Base-by-base conservation (phyloP, 2,888 invertebrate species). In the Carterocephalus palaemon region DNA sequence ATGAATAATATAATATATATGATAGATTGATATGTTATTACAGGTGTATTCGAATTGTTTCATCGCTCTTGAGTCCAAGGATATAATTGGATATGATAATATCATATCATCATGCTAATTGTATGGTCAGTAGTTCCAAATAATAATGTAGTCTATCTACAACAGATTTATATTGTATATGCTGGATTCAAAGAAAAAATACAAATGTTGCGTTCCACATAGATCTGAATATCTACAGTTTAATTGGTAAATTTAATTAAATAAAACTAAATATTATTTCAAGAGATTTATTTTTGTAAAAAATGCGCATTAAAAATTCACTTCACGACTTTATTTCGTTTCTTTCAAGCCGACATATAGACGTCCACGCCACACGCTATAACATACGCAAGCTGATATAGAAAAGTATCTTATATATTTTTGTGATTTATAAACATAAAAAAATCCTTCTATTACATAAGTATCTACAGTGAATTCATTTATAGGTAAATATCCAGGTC, bases 221-320 rank as follows among this genome's bases (percentile, higher is more conserved):
- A n/a, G n/a, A n/a, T n/a, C n/a, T n/a, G n/a, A n/a, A 3, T 19
- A 19, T 19, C 5, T 19, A 19, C 4, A 19, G 19, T 22, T 36
- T 20, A 22, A 4, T 37, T 8, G 15, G 9, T 20, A 9, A 7
- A 31, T 13, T 5, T 15, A 70, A 7, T 20, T 4, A 64, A 64
- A 65, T 55, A 51, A 68, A 64, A 61, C 34, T 40, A 24, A 26
- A 16, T 24, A 40, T 57, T 54, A 62, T 70, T 75, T 65, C 51
- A 62, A 73, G 70, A 80, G 72, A 80, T 85, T 84, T 81, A 83
- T 83, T 78, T 72, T 76, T 74, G 74, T 71, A 75, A 77, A 70
- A 83, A 84, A 83, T 77, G 82, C 80, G 70, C 64, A 70, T 68
- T n/a, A 19, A 19, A 6, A 3, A 4, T 34, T 43, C 12, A n/a